Evolutionary conservation across 2,888 invertebrate species (phyloP), one percentile per base, ranked within the genome.

Genomic region (Cataglyphis cursor): DNA sequence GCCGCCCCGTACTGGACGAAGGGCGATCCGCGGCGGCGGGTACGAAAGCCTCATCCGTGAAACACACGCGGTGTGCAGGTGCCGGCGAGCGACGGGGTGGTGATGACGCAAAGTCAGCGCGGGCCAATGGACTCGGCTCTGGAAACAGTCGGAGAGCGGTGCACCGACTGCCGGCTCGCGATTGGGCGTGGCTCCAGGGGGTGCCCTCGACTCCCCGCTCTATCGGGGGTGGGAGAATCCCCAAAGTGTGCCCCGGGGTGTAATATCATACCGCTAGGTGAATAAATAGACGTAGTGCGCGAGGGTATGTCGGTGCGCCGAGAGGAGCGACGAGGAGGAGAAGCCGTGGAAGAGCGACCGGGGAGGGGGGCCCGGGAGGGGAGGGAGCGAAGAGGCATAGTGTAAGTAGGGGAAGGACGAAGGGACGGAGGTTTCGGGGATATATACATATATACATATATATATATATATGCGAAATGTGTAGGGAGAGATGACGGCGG

Each of bases 261-360:
- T 94, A 94, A 94, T 94, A 94, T 94, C 94, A 94, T 94, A 94
- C 94, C 93, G 92, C 94, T 93, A 92, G 92, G 92, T 94, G 94
- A 93, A 94, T 93, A 94, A 94, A 94, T 94, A 94, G 94, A 94
- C 93, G 72, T 70, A 70, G 94, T 92, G 89, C 88, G 90, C 88
- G 89, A 90, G 88, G 90, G 76, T 86, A 81, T 81, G 82, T 85
- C 65, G 85, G 70, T 70, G 73, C 70, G 74, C 82, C 64, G 65
- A 35, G 61, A 65, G 57, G n/a, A 10, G 74, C 57, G 78, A 86
- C 78, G 83, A 48, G 18, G n/a, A 51, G n/a, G n/a, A n/a, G 48
- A n/a, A 8, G 18, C 18, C 48, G 21, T 38, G 62, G 73, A 83
- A 61, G 28, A 38, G 70, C 57, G 44, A 35, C 18, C 6, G 61